Evolutionary conservation across 1,140 invertebrate genomes (phyloP), one percentile per base, ranked within the genome.

Genomic region (Heliconius congener): DNA sequence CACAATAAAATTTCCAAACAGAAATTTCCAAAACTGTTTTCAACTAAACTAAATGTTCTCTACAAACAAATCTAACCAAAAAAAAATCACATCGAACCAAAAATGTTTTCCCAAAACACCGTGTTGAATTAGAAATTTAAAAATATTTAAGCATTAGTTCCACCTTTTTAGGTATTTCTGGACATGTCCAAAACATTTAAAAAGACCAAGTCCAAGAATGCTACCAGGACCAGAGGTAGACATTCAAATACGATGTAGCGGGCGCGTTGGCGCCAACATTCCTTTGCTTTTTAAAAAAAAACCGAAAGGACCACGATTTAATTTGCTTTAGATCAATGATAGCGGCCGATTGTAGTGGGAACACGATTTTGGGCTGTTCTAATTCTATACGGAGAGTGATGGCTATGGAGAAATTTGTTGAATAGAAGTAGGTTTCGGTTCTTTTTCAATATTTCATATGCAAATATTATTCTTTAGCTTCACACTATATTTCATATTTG

Each of bases 231-330:
- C 80, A 52, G 50, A 52, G 16, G 18, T 52, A 86, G 82, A 86
- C 86, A 89, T 86, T 88, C 86, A 90, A 90, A 91, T 88, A 88
- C 86, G 85, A 83, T 77, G 85, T 82, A 81, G 82, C 84, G 83
- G 81, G 89, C 90, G 87, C 88, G 87, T 90, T 91, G 92, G 92
- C 92, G 92, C 92, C 92, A 92, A 90, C 89, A 87, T 87, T 90
- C 87, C 86, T 83, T 82, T 85, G 84, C 76, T 76, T 88, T 86
- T 83, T 86, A 88, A 84, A 87, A 88, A 37, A 37, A 6, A 37
- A 37, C 5, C 46, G 71, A 72, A 84, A 83, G 81, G 81, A 84
- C 83, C 85, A 85, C 84, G 84, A 85, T 87, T 88, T 84, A 84
- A 85, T 87, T 87, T 88, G 83, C 83, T 86, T 80, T 76, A 77